Evolutionary conservation across 23 tunicate species (phyloP).

Genomic region (Botrylloides violaceus): DNA sequence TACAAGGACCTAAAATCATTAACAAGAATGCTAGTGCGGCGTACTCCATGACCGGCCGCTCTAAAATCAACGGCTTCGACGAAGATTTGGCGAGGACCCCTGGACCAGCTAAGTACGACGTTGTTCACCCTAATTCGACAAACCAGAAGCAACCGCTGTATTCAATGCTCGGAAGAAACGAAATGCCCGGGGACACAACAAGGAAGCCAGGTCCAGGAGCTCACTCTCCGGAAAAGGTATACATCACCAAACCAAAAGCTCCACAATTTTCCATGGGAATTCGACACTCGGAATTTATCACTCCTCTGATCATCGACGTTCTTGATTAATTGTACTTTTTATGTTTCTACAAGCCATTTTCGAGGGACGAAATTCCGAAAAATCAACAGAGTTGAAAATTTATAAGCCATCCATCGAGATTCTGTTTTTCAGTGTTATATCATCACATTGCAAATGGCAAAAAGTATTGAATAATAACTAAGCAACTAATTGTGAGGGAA

Average conservation of each 20-base stretch:
- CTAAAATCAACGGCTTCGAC: constrained; percentile 65
- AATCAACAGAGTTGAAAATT: no score
- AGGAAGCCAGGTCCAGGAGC: constrained; percentile 93
- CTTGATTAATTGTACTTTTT: neutral
- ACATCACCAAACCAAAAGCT: constrained; percentile 55
- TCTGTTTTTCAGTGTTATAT: no score
- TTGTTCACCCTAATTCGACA: constrained; percentile 33
- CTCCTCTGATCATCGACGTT: constrained; percentile 77
- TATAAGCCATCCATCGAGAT: no score
- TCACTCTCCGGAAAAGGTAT: constrained; percentile 88
- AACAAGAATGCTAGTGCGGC: constrained; percentile 70
- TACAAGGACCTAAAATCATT: constrained; percentile 76
- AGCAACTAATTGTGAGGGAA: no score
- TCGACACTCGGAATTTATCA: constrained; percentile 82
- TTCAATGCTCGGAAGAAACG: constrained; percentile 87
- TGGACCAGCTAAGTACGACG: constrained; percentile 87
- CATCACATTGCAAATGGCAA: no score
- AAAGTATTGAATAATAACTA: no score
- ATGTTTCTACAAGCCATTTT: no score
- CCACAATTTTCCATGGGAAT: constrained; percentile 84
- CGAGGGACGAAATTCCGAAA: no score
- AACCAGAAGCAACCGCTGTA: constrained; percentile 71
- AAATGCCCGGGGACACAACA: constrained; percentile 88
- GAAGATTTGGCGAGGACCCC: constrained; percentile 87
- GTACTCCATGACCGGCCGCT: constrained; percentile 77